phyloP scores from a whole-genome alignment of 2,797 vertebrate species.

The Enteromius argenteus region DNA sequence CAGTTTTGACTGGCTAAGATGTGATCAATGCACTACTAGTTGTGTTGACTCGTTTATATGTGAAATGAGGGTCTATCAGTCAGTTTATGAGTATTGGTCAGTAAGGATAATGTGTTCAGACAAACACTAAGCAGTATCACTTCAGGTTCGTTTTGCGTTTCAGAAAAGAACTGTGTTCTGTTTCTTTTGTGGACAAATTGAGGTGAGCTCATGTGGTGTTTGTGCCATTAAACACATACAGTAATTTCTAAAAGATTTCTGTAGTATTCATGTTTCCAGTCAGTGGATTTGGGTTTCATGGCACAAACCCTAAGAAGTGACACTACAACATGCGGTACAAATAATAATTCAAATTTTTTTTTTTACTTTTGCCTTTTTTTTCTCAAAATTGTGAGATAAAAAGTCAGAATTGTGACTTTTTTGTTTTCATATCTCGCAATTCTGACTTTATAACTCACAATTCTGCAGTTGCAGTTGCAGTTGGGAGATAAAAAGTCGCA shows the following conservation, averaged over 20 bases:
- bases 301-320: background rate
- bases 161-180: background rate
- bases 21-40: too few species aligned
- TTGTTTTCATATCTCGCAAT: too few species aligned
- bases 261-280: background rate
- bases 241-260: background rate
- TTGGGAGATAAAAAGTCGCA: too few species aligned
- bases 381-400: too few species aligned
- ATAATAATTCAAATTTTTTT: background rate
- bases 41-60: background rate
- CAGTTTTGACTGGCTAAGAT: background rate
- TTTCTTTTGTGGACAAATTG: background rate
- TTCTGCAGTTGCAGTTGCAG: too few species aligned
- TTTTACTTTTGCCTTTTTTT: too few species aligned
- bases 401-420: too few species aligned
- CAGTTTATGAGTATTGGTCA: background rate
- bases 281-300: background rate
- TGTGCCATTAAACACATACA: background rate
- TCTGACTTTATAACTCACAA: too few species aligned
- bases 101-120: background rate
- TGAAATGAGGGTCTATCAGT: background rate
- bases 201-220: background rate
- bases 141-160: background rate
- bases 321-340: background rate
- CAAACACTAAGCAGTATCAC: background rate